Percentiles rank a stretch among this genome's conserved stretches.
phyloP scores from a whole-genome alignment of 23 tunicate genomes.

The Botrylloides violaceus region DNA sequence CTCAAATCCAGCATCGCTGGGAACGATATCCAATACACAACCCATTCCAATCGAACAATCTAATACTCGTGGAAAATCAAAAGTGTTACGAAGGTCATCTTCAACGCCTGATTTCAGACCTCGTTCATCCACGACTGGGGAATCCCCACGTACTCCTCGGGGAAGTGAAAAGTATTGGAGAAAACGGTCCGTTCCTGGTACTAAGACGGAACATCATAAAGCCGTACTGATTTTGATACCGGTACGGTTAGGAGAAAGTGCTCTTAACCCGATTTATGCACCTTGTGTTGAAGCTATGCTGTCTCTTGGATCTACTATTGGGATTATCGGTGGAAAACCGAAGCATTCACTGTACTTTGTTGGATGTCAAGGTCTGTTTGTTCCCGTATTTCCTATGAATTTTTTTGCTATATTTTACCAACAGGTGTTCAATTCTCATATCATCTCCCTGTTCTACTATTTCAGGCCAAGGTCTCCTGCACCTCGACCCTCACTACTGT shows the following conservation, averaged over 20 bases:
- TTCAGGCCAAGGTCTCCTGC: conserved; percentile 52
- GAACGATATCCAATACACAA: too few species aligned
- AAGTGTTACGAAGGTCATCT: background rate
- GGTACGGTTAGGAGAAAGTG: conserved; percentile 60
- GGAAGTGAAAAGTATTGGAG: background rate
- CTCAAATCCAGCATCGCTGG: too few species aligned
- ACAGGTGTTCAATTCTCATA: background rate
- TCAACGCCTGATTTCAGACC: background rate
- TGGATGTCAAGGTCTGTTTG: conserved; percentile 69
- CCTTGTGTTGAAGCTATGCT: conserved; percentile 51
- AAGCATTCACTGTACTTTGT: conserved; percentile 81
- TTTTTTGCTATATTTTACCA: background rate
- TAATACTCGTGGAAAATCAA: too few species aligned
- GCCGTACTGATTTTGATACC: conserved; percentile 74
- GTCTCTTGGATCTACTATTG: conserved; percentile 35
- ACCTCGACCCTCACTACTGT: conserved; percentile 89
- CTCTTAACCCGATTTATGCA: conserved; percentile 46
- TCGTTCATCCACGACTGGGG: background rate
- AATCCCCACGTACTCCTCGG: too few species aligned
- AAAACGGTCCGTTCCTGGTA: background rate
- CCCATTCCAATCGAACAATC: too few species aligned
- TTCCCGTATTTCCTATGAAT: conserved; percentile 1
- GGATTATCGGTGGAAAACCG: conserved; percentile 87
- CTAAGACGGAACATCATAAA: background rate
- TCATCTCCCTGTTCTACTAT: background rate